phyloP scores from a whole-genome alignment of 2,888 invertebrate species.

The Dinocampus coccinellae region DNA sequence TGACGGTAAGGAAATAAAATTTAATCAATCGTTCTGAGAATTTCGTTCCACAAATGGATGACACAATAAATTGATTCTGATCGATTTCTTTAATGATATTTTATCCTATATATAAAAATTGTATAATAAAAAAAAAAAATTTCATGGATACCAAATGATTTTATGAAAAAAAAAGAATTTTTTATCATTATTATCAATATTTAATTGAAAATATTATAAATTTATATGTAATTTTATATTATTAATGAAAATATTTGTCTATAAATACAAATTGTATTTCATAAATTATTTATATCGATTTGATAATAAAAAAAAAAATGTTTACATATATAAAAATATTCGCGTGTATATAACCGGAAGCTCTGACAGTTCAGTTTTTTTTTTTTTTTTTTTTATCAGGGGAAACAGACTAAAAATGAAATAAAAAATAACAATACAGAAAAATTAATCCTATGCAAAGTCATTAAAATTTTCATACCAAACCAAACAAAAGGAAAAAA shows the following conservation, averaged over 20 bases:
- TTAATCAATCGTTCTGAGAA: neutral
- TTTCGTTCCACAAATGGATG: neutral
- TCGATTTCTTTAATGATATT: neutral
- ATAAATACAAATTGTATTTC: too few species aligned
- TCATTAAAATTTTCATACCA: neutral
- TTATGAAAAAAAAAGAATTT: neutral
- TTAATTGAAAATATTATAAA: too few species aligned
- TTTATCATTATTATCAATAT: too few species aligned
- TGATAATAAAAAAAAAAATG: neutral
- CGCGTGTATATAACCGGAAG: constrained; percentile 31
- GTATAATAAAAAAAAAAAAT: neutral
- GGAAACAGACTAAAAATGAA: neutral
- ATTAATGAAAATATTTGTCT: too few species aligned
- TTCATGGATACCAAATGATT: neutral
- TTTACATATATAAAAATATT: neutral
- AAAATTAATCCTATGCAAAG: neutral
- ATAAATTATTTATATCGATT: neutral
- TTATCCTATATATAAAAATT: neutral
- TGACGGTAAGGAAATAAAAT: neutral
- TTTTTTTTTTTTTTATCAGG: neutral
- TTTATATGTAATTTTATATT: too few species aligned
- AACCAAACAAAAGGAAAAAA: neutral
- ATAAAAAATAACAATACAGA: neutral
- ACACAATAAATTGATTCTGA: neutral
- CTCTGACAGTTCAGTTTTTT: neutral